A percentile compares a stretch with the other conserved stretches of the same genome.
Evolutionary conservation across 1,140 invertebrate genomes (phyloP).

Genomic region (Colletes latitarsis): DNA sequence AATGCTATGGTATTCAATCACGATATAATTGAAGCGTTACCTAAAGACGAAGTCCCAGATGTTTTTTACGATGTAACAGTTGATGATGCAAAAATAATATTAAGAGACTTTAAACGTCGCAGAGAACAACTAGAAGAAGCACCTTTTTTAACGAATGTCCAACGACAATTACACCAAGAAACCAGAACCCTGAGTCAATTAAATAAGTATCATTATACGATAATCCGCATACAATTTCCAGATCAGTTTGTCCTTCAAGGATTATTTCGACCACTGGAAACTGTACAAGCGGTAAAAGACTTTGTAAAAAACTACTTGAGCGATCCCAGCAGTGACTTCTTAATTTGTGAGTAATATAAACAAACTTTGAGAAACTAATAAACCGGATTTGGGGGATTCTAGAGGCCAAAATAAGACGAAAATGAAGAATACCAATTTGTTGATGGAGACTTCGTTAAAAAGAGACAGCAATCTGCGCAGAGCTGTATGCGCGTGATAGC

Average conservation of each 20-base stretch:
- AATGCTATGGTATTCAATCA: slow-evolving; percentile 87
- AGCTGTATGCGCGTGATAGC: too few relatives aligned
- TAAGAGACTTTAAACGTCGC: slow-evolving; percentile 86
- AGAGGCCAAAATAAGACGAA: too few relatives aligned
- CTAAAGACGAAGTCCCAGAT: slow-evolving; percentile 86
- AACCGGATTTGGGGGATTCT: too few relatives aligned
- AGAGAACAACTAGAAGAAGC: slow-evolving; percentile 84
- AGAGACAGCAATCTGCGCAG: too few relatives aligned
- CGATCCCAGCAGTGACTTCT: slow-evolving; percentile 84
- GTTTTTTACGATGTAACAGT: slow-evolving; percentile 92
- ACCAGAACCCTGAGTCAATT: slow-evolving; percentile 83
- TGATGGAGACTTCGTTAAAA: too few relatives aligned
- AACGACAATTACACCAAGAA: slow-evolving; percentile 84
- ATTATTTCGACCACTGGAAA: slow-evolving; percentile 87
- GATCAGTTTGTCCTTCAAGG: slow-evolving; percentile 90
- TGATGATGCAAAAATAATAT: slow-evolving; percentile 87
- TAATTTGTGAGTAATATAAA: slow-evolving; percentile 83
- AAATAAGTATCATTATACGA: slow-evolving; percentile 86
- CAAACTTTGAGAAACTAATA: background rate
- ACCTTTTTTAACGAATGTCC: slow-evolving; percentile 85
- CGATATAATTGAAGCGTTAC: slow-evolving; percentile 81
- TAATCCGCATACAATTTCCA: slow-evolving; percentile 91
- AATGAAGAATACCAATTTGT: too few relatives aligned
- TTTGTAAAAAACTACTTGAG: slow-evolving; percentile 87
- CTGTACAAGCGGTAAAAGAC: slow-evolving; percentile 84